These are phyloP conservation scores for Heliconius charithonia DNA, from an alignment of 2,888 invertebrate genomes.

Conservation along the genomic window DNA sequence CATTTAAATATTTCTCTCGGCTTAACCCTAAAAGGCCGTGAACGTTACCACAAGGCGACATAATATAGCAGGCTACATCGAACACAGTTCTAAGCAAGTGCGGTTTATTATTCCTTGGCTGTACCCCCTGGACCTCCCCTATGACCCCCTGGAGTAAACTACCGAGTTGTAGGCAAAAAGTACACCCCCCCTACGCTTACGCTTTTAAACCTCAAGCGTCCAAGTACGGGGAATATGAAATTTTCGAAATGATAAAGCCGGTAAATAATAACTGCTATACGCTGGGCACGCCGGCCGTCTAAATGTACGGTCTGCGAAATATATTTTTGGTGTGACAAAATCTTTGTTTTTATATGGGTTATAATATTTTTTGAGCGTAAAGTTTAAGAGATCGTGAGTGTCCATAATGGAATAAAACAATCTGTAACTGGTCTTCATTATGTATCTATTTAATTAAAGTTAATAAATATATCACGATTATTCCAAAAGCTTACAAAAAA, in stretches of 20 bases:
- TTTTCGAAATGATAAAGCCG: conserved; percentile 84
- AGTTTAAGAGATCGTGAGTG: not conserved
- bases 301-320: conserved; percentile 54
- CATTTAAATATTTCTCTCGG: conserved; percentile 26
- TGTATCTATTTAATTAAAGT: not conserved
- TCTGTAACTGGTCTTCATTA: not conserved
- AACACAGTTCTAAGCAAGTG: conserved; percentile 66
- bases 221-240: conserved; percentile 84
- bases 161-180: conserved; percentile 80
- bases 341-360: not conserved
- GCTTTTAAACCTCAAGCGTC: conserved; percentile 84
- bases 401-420: not conserved
- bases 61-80: conserved; percentile 51
- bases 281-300: conserved; percentile 74
- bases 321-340: conserved; percentile 25
- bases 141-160: conserved; percentile 72
- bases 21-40: conserved; percentile 29
- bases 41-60: conserved; percentile 50
- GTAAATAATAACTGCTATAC: conserved; percentile 84
- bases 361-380: not conserved
- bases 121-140: conserved; percentile 53
- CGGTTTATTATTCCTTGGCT: conserved; percentile 80
- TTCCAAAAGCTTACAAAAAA: not conserved
- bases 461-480: not conserved
- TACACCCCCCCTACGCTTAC: conserved; percentile 71